Percentiles rank a stretch among this genome's conserved stretches.
These are phyloP conservation scores for Cepaea hortensis DNA, from an alignment of 2,888 invertebrate genomes.

Conservation along the genomic window DNA sequence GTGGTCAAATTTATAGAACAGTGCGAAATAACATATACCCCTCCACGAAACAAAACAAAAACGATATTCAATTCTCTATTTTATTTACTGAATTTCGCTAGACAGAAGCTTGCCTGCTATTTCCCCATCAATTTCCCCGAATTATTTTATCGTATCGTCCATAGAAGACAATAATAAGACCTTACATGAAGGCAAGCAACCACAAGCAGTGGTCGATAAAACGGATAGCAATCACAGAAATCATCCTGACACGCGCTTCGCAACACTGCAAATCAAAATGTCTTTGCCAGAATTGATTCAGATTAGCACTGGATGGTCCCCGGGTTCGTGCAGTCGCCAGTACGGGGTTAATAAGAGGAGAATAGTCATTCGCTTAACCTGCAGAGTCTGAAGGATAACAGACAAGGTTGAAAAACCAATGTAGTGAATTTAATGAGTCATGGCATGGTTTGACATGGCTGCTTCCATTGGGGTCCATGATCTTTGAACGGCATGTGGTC, in stretches of 20 bases:
- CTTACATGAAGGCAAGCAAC: neutral
- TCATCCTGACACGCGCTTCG: neutral
- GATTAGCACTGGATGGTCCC: constrained; percentile 14
- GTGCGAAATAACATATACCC: too few relatives aligned
- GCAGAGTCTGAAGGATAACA: neutral
- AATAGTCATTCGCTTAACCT: neutral
- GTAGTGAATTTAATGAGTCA: neutral
- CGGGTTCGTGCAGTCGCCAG: neutral
- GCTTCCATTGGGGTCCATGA: too few relatives aligned
- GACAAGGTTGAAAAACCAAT: neutral
- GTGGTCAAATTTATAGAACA: too few relatives aligned
- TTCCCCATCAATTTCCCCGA: too few relatives aligned
- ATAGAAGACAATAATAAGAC: neutral
- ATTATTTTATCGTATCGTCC: too few relatives aligned
- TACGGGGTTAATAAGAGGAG: neutral
- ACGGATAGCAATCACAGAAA: constrained; percentile 8
- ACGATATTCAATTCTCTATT: too few relatives aligned
- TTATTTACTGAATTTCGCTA: too few relatives aligned
- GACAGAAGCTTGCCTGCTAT: too few relatives aligned
- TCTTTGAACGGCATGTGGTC: too few relatives aligned
- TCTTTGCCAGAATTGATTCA: constrained; percentile 19
- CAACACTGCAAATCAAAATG: constrained; percentile 18
- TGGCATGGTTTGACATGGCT: neutral
- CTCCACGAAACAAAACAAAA: too few relatives aligned
- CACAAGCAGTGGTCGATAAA: constrained; percentile 1